A percentile compares a stretch with the other conserved stretches of the same genome.
These are phyloP conservation scores for Acanthosepion esculentum DNA, from an alignment of 2,888 invertebrate species.

Conservation along the genomic window DNA sequence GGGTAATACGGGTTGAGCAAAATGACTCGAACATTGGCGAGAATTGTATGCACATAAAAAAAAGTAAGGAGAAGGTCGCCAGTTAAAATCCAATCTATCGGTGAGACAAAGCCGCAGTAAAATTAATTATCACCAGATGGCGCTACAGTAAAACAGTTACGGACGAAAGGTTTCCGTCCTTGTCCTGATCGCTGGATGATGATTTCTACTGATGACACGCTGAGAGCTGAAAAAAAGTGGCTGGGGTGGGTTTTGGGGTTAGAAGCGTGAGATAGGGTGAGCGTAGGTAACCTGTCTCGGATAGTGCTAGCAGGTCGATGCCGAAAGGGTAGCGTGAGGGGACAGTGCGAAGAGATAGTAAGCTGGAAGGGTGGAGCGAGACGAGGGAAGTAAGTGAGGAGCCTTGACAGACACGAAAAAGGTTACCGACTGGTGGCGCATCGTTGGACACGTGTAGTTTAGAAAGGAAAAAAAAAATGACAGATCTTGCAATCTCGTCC, in stretches of 20 bases:
- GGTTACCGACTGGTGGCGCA: background rate
- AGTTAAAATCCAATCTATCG: conserved; percentile 34
- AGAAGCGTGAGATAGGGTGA: background rate
- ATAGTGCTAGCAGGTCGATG: background rate
- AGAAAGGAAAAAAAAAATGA: background rate
- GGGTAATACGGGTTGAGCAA: background rate
- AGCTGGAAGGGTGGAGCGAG: too few relatives aligned
- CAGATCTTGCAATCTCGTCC: background rate
- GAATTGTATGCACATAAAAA: background rate
- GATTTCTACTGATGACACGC: background rate
- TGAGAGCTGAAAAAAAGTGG: background rate
- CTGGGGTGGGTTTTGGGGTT: background rate
- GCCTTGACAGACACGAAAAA: background rate
- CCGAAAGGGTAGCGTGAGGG: background rate
- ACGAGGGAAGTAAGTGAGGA: background rate
- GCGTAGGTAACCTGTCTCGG: background rate
- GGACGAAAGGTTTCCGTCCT: conserved; percentile 33
- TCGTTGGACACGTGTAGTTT: background rate
- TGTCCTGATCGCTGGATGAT: conserved; percentile 20
- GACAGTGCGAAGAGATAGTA: too few relatives aligned
- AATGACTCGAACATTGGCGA: background rate
- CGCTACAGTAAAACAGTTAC: background rate
- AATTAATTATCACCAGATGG: conserved; percentile 38
- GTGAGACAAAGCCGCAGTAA: conserved; percentile 35
- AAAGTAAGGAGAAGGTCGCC: background rate